Base-by-base conservation (phyloP, 2,113 vertebrate genomes). In the Capreolus pygargus region DNA sequence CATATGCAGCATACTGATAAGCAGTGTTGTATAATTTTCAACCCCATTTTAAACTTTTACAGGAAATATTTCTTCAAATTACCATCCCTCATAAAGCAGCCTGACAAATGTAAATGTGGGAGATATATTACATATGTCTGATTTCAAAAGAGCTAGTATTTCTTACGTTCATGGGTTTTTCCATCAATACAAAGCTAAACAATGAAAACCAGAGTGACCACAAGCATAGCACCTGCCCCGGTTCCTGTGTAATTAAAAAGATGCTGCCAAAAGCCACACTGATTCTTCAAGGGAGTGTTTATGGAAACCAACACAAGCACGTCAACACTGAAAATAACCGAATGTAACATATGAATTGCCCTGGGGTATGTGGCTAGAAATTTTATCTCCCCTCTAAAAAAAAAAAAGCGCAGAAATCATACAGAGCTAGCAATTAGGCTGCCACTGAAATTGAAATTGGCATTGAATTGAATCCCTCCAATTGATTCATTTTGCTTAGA, bases 381-480 rank as follows among this genome's bases (percentile, higher is more conserved):
- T 19, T 58, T 82, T 86, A 61, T 55, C 45, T 57, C 27, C 14
- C 5, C 0, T 30, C 14, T 14, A 52, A 64, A 92, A 84, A 78
- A 45, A 84, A 78, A 70, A 50, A 14, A 0, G 45, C 79, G 12
- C 7, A 87, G 33, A 84, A 92, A 57, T 97, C 30, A 12, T 96
- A 95, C 84, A 86, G 43, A 95, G 47, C 10, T 45, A 57, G 45
- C 60, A 92, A 95, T 82, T 97, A 96, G 97, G 91, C 52, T 94
- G 92, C 54, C 57, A 52, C 64, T 79, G 25, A 88, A 83, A 87
- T 88, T 91, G 95, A 88, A 79, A 86, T 88, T 93, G 95, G 61
- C 91, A 93, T 36, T 94, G 76, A 79, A 70, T 28, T 57, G 55
- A 78, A 39, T 95, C 25, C 74, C 55, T n/a, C 30, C 67, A 88